Base-by-base conservation (phyloP, 2,113 vertebrate species). In the Atractosteus spatula region DNA sequence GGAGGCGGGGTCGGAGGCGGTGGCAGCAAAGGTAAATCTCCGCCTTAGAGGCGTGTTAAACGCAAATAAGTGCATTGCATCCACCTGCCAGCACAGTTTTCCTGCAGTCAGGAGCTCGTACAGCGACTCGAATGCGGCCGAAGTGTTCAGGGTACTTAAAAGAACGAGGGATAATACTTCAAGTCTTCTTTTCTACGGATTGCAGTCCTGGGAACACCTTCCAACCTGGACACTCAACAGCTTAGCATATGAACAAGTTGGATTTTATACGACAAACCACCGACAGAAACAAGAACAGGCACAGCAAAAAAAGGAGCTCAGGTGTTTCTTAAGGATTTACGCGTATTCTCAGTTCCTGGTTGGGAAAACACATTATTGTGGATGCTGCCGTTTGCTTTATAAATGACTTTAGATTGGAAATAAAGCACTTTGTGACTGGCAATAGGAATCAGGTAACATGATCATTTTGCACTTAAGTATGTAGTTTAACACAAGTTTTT, bases 21-120 rank as follows among this genome's bases (percentile, higher is more conserved):
- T 17, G 74, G 78, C 79, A 73, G 77, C 73, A 68, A 87, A 91
- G 90, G 89, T 90, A 86, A 78, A 78, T 80, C 84, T 78, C 89
- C 90, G 84, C 89, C 89, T 80, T 83, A 79, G 84, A 85, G 87
- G 91, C 88, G 89, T 89, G 88, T 85, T 83, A 78, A 84, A 56
- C 7, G 76, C 72, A 70, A 77, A 74, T 74, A 79, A 82, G 76
- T 75, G 83, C 83, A 71, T 75, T 79, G 78, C 85, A 83, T 92
- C 91, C 90, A 92, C 91, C 91, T 92, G 91, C 89, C 87, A 68
- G 75, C 78, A 75, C 78, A 66, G 73, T 82, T 74, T 59, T 64
- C 55, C 76, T 14, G 69, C 83, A 78, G 75, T 79, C 70, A 70
- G 67, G 81, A 74, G 73, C 77, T 73, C 78, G 41, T 5, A 64